These are phyloP conservation scores for Tuta absoluta DNA, from an alignment of 2,888 invertebrate species.

Conservation along the genomic window DNA sequence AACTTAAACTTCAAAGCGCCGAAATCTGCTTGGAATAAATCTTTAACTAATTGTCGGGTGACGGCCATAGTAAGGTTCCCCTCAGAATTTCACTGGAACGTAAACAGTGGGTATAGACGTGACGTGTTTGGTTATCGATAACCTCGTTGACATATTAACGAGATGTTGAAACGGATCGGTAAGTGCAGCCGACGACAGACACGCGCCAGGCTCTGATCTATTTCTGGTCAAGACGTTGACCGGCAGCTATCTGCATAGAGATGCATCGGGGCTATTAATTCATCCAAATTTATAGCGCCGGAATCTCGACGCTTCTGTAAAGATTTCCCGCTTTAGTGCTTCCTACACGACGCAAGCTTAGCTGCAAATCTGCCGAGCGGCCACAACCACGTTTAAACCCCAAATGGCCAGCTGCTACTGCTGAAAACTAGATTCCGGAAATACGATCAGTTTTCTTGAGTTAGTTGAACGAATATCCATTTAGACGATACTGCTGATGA, in stretches of 20 bases:
- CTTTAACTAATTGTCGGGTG: slow-evolving; percentile 17
- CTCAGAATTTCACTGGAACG: slow-evolving; percentile 36
- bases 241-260: slow-evolving; percentile 56
- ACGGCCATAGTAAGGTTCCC: slow-evolving; percentile 8
- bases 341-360: not conserved
- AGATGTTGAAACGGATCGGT: slow-evolving; percentile 67
- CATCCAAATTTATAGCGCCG: slow-evolving; percentile 28
- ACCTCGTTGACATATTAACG: slow-evolving; percentile 75
- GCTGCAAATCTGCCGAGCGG: not conserved
- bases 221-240: slow-evolving; percentile 76
- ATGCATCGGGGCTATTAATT: slow-evolving; percentile 54
- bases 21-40: slow-evolving; percentile 31
- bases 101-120: slow-evolving; percentile 54
- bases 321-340: not conserved
- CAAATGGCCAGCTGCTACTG: slow-evolving; percentile 6
- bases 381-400: not conserved
- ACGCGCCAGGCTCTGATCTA: slow-evolving; percentile 67
- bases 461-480: slow-evolving; percentile 5
- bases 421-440: slow-evolving; percentile 12
- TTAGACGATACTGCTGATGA: not conserved
- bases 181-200: slow-evolving; percentile 69
- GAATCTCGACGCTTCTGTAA: not conserved
- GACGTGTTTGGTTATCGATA: slow-evolving; percentile 65
- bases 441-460: not conserved
- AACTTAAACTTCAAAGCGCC: slow-evolving; percentile 11